Evolutionary conservation across 2,113 vertebrate genomes (phyloP), one percentile per base, ranked within the genome.

Genomic region (Tenebrosternarchus preto): DNA sequence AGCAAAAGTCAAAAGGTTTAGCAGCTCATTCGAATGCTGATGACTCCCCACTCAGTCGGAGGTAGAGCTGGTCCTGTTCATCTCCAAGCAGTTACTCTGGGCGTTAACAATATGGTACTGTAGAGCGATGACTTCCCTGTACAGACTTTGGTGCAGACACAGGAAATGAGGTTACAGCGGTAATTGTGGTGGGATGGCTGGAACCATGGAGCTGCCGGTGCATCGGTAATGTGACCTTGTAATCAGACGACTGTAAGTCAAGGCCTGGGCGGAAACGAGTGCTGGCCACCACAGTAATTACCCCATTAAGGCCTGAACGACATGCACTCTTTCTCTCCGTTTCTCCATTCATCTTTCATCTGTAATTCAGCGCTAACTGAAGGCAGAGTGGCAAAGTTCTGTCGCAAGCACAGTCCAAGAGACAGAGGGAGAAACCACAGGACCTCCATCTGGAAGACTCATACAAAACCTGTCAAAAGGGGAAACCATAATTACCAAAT

Each of bases 231-330:
- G 64, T 68, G 33, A 68, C 64, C 64, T 68, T 68, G 64, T 68
- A 68, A 68, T 68, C 64, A 68, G 64, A 68, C 19, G 64, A 68
- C 64, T 68, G 64, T 68, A 68, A 39, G 64, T 68, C 64, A 39
- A 68, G 33, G 64, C 64, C 64, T 68, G 64, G 64, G 64, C 64
- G 64, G 64, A 68, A 68, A 39, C 64, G 33, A 39, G 64, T 7
- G 31, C 64, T 68, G 64, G 31, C 64, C 64, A 39, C 64, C 36
- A 39, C 33, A 68, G 64, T 68, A 68, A 68, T 68, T 68, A 68
- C 64, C 36, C 64, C 33, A 68, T 68, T 68, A 68, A 22, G 33
- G 31, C 64, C 64, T 68, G 19, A 68, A 22, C 36, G 64, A 68
- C 20, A 39, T 12, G 64, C 64, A 12, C 33, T 68, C 64, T 68